phyloP scores from a whole-genome alignment of 2,113 vertebrate genomes.

The Xiphophorus couchianus region DNA sequence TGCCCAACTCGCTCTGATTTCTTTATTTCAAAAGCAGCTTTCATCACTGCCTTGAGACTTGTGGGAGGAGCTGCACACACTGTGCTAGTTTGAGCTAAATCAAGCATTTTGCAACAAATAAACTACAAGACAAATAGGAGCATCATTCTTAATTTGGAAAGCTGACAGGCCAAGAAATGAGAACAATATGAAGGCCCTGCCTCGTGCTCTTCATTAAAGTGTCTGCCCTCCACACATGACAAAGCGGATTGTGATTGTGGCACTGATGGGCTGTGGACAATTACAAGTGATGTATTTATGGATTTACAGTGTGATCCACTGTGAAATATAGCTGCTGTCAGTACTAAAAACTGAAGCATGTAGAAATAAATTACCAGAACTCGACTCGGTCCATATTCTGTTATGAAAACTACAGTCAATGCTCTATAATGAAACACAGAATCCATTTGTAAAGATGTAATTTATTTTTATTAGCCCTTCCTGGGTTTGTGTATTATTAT shows the following conservation, averaged over 20 bases:
- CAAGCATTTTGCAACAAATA: slow-evolving; percentile 70
- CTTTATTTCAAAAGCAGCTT: slow-evolving; percentile 29
- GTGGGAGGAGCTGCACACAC: slow-evolving; percentile 39
- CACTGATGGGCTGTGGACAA: slow-evolving; percentile 63
- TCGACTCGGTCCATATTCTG: slow-evolving; percentile 26
- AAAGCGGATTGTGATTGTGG: slow-evolving; percentile 59
- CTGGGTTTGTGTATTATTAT: slow-evolving; percentile 46
- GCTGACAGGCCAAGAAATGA: slow-evolving; percentile 76
- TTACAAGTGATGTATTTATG: slow-evolving; percentile 71
- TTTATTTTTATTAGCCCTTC: slow-evolving; percentile 63
- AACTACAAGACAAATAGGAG: slow-evolving; percentile 68
- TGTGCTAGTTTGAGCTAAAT: slow-evolving; percentile 64
- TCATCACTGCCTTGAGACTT: slow-evolving; percentile 29
- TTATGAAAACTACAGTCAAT: slow-evolving; percentile 36
- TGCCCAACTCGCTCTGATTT: slow-evolving; percentile 27
- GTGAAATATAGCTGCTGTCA: slow-evolving; percentile 58
- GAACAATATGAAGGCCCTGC: slow-evolving; percentile 59
- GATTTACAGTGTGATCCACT: slow-evolving; percentile 53
- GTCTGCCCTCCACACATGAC: slow-evolving; percentile 66
- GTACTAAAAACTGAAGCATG: slow-evolving; percentile 29
- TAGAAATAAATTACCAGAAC: slow-evolving; percentile 38
- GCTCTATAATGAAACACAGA: slow-evolving; percentile 43
- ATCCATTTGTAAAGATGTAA: slow-evolving; percentile 44
- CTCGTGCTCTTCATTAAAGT: slow-evolving; percentile 66
- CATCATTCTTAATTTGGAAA: slow-evolving; percentile 79